phyloP scores from a whole-genome alignment of 2,797 vertebrate species.

The Leontocebus nigricollis region DNA sequence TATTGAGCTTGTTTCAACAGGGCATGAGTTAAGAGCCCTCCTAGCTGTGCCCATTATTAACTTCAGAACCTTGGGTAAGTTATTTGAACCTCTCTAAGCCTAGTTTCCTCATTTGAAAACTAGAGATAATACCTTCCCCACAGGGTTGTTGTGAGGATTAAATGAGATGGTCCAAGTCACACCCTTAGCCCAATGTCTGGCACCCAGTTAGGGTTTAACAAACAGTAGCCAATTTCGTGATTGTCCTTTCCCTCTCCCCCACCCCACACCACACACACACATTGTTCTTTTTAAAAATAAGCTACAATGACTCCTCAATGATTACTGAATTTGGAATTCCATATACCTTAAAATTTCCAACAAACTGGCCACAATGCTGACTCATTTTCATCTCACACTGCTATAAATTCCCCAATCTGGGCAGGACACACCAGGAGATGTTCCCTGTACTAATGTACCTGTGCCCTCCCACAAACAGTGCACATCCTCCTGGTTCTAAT shows the following conservation, averaged over 20 bases:
- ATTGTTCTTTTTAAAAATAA: not conserved
- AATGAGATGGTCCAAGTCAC: not conserved
- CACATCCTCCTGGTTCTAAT: not conserved
- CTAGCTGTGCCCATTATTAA: not conserved
- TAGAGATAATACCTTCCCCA: not conserved
- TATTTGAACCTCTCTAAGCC: not conserved
- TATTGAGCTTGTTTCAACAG: not conserved
- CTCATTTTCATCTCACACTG: not conserved
- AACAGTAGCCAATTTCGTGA: not conserved
- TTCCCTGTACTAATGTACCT: not conserved
- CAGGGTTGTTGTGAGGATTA: not conserved
- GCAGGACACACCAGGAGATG: not conserved
- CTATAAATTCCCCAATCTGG: not conserved
- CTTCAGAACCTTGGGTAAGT: not conserved
- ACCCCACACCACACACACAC: not conserved
- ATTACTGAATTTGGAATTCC: not conserved
- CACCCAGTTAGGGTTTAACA: not conserved
- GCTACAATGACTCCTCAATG: not conserved
- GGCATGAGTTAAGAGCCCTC: not conserved
- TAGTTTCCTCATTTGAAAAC: not conserved
- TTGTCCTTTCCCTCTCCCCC: not conserved
- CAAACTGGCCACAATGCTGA: not conserved
- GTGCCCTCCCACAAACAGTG: not conserved
- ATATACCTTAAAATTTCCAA: not conserved
- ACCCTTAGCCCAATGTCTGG: not conserved